Conservation (phyloP, 2,797 vertebrate species). For the Zenarchopterus dispar region DNA sequence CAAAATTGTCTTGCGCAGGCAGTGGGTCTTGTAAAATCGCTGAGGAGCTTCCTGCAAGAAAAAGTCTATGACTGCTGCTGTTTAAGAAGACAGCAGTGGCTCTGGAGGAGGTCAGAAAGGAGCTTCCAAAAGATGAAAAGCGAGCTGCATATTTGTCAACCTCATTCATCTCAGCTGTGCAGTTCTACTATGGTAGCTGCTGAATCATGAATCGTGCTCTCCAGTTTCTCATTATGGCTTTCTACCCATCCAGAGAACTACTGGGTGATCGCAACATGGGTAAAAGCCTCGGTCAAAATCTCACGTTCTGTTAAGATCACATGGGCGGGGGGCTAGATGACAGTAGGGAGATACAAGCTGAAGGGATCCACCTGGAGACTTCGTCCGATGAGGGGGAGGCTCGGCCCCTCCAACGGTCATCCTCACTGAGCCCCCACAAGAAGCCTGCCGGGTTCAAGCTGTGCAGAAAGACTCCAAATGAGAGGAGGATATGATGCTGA, state of each 20-base stretch:
- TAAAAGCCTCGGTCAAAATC: conserved; percentile 19
- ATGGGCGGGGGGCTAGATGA: conserved; percentile 56
- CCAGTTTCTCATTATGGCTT: conserved; percentile 3
- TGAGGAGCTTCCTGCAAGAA: conserved; percentile 20
- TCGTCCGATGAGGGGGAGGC: conserved; percentile 46
- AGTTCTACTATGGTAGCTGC: not conserved
- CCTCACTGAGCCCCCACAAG: conserved; percentile 58
- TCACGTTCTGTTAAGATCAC: conserved; percentile 30
- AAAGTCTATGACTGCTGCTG: not conserved
- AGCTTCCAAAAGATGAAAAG: conserved; percentile 15
- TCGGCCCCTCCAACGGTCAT: conserved; percentile 61
- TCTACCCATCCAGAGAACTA: conserved; percentile 1
- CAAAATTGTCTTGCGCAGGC: conserved; percentile 23
- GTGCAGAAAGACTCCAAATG: conserved; percentile 70
- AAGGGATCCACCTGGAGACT: conserved; percentile 68
- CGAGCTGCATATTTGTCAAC: conserved; percentile 24
- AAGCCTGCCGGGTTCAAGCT: conserved; percentile 62
- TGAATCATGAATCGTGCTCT: conserved; percentile 12
- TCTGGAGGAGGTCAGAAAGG: conserved; percentile 4
- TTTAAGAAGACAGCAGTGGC: conserved; percentile 3
- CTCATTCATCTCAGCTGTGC: conserved; percentile 10
- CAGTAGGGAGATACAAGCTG: conserved; percentile 53
- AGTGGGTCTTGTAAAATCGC: conserved; percentile 16
- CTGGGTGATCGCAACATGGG: not conserved
- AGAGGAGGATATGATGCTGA: conserved; percentile 60